Base-by-base conservation (phyloP, 2,888 invertebrate species). In the Rhorus exstirpatorius region DNA sequence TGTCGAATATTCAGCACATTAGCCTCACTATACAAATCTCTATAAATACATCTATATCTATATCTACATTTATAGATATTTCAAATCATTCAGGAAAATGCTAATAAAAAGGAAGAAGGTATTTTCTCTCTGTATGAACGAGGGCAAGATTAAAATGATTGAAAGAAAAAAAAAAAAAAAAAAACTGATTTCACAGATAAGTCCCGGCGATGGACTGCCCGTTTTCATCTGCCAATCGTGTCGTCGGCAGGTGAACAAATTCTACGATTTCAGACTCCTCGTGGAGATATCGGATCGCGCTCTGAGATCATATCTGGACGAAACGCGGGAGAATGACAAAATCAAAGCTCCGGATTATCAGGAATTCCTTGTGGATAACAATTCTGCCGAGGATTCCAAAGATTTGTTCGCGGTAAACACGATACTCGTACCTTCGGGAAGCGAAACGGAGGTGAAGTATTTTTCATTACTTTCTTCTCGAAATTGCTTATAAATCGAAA, bases 211-310 rank as follows among this genome's bases (percentile, higher is more conserved):
- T 70, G 88, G 88, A 19, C 74, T 91, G 24, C 90, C 90, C 0
- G 79, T 81, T 12, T 83, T 84, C 8, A 87, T 91, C 58, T 91
- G 91, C 63, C 74, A 84, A 0, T 41, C 61, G 1, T 91, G 91
- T 77, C 85, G 71, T 7, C 82, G 85, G 4, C 87, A 87, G 80
- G 86, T 91, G 3, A 86, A 90, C 60, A 84, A 88, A 65, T 91
- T 87, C 26, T 84, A 88, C 53, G 88, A 88, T 51, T 91, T 91
- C 81, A 85, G 88, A 77, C 83, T 87, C 0, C 83, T 89, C 38
- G 87, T 90, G 10, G 87, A 90, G 74, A 85, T 88, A 8, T 90
- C 90, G 0, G 88, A 91, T 79, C 84, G 84, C 3, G 85, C 87
- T 0, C 83, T 91, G 3, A 83, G 89, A 68, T 84, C 86, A 14